Evolutionary conservation across 2,113 vertebrate species (phyloP).

Genomic region (Oreochromis spilurus): DNA sequence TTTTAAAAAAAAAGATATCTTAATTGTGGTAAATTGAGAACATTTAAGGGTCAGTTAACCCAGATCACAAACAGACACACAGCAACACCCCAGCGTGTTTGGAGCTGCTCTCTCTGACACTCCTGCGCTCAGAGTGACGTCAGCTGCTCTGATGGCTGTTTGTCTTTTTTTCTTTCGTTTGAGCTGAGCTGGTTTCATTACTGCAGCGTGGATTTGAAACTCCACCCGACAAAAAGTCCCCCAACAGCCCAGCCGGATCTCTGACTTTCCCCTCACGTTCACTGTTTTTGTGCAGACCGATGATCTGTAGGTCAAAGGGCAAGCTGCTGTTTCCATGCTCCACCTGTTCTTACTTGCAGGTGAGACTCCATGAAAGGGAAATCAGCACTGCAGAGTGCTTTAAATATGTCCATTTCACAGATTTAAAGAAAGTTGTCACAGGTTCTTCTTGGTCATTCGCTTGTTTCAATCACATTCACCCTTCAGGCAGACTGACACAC

Average conservation of each 20-base stretch:
- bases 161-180: not conserved
- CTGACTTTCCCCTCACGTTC: not conserved
- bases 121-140: rapidly evolving
- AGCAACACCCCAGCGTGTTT: not conserved
- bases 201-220: not conserved
- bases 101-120: not conserved
- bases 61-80: not conserved
- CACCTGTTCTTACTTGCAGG: not conserved
- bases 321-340: not conserved
- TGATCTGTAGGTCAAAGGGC: not conserved
- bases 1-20: not conserved
- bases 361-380: not conserved
- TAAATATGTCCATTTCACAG: not conserved
- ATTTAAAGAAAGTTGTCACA: not conserved
- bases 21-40: not conserved
- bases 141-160: not conserved
- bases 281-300: not conserved
- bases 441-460: not conserved
- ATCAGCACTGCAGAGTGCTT: not conserved
- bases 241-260: not conserved
- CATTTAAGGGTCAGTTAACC: not conserved
- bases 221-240: not conserved
- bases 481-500: not conserved
- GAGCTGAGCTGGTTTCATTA: not conserved
- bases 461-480: not conserved